A percentile compares a stretch with the other conserved stretches of the same genome.
These are phyloP conservation scores for Centruroides vittatus DNA, from an alignment of 1,140 invertebrate genomes.

Conservation along the genomic window DNA sequence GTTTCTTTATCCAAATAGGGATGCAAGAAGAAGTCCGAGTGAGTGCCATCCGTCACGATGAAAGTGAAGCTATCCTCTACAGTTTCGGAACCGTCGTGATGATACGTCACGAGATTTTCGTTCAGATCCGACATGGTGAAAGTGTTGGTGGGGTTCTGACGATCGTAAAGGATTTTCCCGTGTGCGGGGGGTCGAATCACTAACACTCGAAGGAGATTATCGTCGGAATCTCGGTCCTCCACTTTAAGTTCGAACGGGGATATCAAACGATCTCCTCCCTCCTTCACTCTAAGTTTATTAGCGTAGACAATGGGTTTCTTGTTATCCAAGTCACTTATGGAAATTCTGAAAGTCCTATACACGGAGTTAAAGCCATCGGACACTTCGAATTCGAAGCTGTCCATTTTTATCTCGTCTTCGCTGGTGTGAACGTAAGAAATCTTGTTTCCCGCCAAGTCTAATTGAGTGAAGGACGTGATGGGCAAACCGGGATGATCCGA, in stretches of 20 bases:
- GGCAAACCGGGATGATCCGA: conserved; percentile 25
- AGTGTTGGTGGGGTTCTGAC: conserved; percentile 20
- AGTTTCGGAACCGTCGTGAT: conserved; percentile 30
- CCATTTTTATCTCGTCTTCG: conserved; percentile 30
- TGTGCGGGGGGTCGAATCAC: conserved; percentile 27
- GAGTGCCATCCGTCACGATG: conserved; percentile 27
- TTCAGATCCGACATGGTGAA: conserved; percentile 29
- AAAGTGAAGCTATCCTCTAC: conserved; percentile 26
- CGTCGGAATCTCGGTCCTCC: conserved; percentile 29
- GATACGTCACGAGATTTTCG: conserved; percentile 28
- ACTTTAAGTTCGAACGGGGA: conserved; percentile 32
- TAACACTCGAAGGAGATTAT: conserved; percentile 25
- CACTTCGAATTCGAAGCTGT: conserved; percentile 34
- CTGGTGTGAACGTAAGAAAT: conserved; percentile 29
- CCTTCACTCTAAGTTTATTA: conserved; percentile 25
- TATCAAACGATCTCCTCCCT: conserved; percentile 27
- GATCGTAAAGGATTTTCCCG: conserved; percentile 27
- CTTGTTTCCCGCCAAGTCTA: conserved; percentile 30
- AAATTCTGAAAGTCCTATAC: conserved; percentile 29
- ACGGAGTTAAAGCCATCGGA: conserved; percentile 31
- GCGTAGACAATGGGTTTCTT: conserved; percentile 29
- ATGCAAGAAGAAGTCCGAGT: conserved; percentile 28
- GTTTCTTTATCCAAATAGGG: conserved; percentile 23
- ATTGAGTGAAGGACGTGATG: conserved; percentile 29
- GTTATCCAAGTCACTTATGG: conserved; percentile 31